Base-by-base conservation (phyloP, 2,888 invertebrate species). In the Stomorhina lunata region DNA sequence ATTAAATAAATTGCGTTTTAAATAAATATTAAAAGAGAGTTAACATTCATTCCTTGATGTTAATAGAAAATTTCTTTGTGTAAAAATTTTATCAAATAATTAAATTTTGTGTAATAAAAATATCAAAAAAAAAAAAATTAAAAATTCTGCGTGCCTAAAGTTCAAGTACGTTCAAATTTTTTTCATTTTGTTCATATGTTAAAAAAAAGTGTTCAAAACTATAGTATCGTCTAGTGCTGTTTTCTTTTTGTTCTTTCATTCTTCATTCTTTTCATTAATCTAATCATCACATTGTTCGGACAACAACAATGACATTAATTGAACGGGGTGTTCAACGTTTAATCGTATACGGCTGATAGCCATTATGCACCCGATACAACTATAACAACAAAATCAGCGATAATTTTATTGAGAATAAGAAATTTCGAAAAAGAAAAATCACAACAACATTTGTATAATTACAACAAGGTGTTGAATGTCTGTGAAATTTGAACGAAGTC, bases 91-190 rank as follows among this genome's bases (percentile, higher is more conserved):
- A 15, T 17, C 12, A 27, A 17, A 17, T 65, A 10, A 29, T 27
- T 15, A 53, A 29, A 15, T 55, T 22, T 57, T 43, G 43, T 15
- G 40, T 20, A 59, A 65, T n/a, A 59, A 66, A 34, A 57, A 43
- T 50, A n/a, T n/a, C n/a, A n/a, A n/a, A n/a, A n/a, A n/a, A n/a
- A 45, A 66, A 59, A 25, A 72, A 69, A 48, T 48, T 59, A 66
- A 57, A 27, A 59, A 37, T 59, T 69, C 37, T 53, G 55, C 73
- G 68, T 73, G 79, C 65, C 63, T 65, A 75, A 75, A 82, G 80
- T 82, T 82, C 82, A 82, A 80, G 75, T 75, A 76, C 75, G 65
- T 82, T 76, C 71, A 71, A 20, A 66, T 61, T 48, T 57, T 59
- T 65, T 40, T 27, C 37, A 15, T n/a, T 27, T 25, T 66, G 22